These are phyloP conservation scores for Spinus olivaceus DNA, from an alignment of 2,797 vertebrate genomes.

Conservation along the genomic window DNA sequence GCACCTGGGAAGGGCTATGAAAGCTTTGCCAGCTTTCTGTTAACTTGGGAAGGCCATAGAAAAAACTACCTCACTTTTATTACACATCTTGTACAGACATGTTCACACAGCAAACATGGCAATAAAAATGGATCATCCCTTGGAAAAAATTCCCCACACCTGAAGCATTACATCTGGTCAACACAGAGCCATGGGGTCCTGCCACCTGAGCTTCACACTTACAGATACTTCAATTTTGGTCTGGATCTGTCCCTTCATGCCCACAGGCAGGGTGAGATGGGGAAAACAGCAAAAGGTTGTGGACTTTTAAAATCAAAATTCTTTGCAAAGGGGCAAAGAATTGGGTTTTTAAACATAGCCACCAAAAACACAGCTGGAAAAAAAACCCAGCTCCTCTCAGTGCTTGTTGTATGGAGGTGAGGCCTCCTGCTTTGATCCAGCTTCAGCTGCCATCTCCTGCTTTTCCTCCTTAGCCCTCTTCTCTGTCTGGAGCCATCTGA, in stretches of 20 bases:
- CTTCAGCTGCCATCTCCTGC: conserved; percentile 6
- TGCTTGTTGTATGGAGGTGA: not conserved
- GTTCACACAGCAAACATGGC: not conserved
- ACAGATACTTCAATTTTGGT: not conserved
- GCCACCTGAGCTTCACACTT: not conserved
- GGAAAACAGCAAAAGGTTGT: not conserved
- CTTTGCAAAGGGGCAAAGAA: not conserved
- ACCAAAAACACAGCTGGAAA: not conserved
- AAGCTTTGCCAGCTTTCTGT: conserved; percentile 12
- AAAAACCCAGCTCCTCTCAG: not conserved
- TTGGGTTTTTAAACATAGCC: not conserved
- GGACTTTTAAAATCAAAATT: not conserved
- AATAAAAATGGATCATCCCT: not conserved
- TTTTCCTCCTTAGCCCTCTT: not conserved
- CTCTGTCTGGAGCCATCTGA: not conserved
- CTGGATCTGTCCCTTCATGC: not conserved
- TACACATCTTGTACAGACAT: not conserved
- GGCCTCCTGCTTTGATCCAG: not conserved
- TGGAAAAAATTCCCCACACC: not conserved
- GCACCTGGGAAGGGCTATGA: not conserved
- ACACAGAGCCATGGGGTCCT: not conserved
- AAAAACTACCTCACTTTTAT: not conserved
- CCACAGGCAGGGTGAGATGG: not conserved
- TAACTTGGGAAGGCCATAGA: not conserved
- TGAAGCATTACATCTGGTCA: not conserved